phyloP scores from a whole-genome alignment of 2,113 vertebrate genomes.

The Delphinapterus leucas region DNA sequence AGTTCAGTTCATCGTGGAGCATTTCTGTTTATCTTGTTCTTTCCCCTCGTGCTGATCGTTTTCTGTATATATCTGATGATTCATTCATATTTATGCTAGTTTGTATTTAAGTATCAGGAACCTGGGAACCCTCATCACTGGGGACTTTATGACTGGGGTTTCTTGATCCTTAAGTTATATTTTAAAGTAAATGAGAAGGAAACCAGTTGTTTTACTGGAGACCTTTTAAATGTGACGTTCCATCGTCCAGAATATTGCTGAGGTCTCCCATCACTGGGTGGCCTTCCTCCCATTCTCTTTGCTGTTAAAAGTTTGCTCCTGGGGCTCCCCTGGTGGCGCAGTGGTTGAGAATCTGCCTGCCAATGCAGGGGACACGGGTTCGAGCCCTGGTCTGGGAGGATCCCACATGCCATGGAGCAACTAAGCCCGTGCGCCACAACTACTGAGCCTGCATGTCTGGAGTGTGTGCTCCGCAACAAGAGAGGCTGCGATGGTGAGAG shows the following conservation, averaged over 20 bases:
- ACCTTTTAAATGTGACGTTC: not conserved
- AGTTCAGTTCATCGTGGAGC: not conserved
- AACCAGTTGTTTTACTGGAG: not conserved
- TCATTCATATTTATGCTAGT: not conserved
- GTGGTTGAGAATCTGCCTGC: too few relatives aligned
- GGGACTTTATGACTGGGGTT: not conserved
- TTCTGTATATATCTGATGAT: not conserved
- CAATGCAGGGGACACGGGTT: too few relatives aligned
- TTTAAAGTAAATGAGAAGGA: not conserved
- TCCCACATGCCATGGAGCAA: rapidly evolving
- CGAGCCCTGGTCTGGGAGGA: too few relatives aligned
- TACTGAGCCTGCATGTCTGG: too few relatives aligned
- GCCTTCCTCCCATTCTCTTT: not conserved
- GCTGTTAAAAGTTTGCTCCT: not conserved
- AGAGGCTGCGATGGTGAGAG: too few relatives aligned
- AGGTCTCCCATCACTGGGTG: not conserved
- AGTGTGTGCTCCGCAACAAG: too few relatives aligned
- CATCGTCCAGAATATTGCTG: not conserved
- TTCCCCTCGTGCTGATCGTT: not conserved
- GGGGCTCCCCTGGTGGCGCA: too few relatives aligned
- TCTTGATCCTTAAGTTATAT: not conserved
- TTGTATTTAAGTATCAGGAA: not conserved
- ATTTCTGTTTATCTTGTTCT: not conserved
- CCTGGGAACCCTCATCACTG: not conserved
- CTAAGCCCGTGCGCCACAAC: too few relatives aligned